Evolutionary conservation across 2,797 vertebrate genomes (phyloP).

Genomic region (Sebastes ruberrimus): DNA sequence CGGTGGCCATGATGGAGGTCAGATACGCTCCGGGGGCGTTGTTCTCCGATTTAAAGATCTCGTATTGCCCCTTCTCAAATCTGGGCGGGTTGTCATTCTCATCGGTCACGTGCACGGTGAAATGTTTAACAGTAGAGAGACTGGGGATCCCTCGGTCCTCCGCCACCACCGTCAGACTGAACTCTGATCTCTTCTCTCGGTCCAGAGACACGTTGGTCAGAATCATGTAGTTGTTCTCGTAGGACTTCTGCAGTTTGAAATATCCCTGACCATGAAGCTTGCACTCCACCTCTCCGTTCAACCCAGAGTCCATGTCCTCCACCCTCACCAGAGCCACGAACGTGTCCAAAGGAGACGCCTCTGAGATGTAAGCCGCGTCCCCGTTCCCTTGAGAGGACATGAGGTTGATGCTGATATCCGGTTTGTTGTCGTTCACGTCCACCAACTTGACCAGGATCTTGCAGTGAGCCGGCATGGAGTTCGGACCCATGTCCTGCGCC

Average conservation of each 20-base stretch:
- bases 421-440: conserved; percentile 97
- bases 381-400: conserved; percentile 92
- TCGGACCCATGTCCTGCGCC: conserved; percentile 96
- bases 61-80: conserved; percentile 92
- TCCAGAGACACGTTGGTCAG: conserved; percentile 93
- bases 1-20: conserved; percentile 90
- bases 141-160: conserved; percentile 92
- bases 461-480: conserved; percentile 97
- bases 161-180: conserved; percentile 93
- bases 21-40: conserved; percentile 93
- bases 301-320: conserved; percentile 92
- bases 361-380: conserved; percentile 91
- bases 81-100: conserved; percentile 95
- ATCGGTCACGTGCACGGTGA: conserved; percentile 93
- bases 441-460: conserved; percentile 95
- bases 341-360: conserved; percentile 90
- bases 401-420: conserved; percentile 93
- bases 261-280: conserved; percentile 93
- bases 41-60: conserved; percentile 94
- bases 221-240: conserved; percentile 97
- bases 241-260: conserved; percentile 94
- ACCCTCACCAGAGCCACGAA: conserved; percentile 95
- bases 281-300: conserved; percentile 92
- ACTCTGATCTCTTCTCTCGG: conserved; percentile 94
- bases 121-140: conserved; percentile 93